Base-by-base conservation (phyloP, 2,113 vertebrate genomes). In the Oncorhynchus kisutch region DNA sequence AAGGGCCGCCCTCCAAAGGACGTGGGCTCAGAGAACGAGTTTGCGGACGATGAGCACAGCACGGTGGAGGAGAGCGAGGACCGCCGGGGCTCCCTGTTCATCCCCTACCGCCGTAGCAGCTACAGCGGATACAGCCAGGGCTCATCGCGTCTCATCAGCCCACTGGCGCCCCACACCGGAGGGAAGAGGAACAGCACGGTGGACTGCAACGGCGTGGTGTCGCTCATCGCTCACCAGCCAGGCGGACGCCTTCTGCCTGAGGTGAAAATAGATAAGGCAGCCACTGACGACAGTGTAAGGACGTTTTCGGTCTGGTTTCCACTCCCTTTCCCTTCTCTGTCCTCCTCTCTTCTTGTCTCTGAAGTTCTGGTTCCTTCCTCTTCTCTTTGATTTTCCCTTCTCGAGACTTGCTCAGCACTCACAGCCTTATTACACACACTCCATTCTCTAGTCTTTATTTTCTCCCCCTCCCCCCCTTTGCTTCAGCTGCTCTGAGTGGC, bases 161-260 rank as follows among this genome's bases (percentile, higher is more conserved):
- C 96, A n/a, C 90, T 92, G 79, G 94, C 95, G 34, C 95, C 96
- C 45, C 96, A 96, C 64, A 74, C 91, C 77, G 95, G 91, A 75
- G 84, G 96, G n/a, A 99, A 99, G 91, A 92, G 97, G 90, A 98
- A 97, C 95, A 99, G 98, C 95, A 95, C 97, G 0, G 98, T 99
- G 87, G 98, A 99, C 77, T 99, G 98, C 91, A 99, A 99, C 34
- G 98, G 98, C 73, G 97, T 99, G 82, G 98, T 99, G 90, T 99
- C 98, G 25, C 95, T 99, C 91, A 97, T 97, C 83, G 97, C 96
- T 0, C 95, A 96, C 0, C 96, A 96, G 89, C 95, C 95, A 1
- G 94, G 94, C 6, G 96, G 97, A 79, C 95, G 97, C 71, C 96
- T 99, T 87, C 95, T 99, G 96, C 97, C 97, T 91, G 98, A 99